phyloP scores from a whole-genome alignment of 2,113 vertebrate genomes.

The Petaurus breviceps region DNA sequence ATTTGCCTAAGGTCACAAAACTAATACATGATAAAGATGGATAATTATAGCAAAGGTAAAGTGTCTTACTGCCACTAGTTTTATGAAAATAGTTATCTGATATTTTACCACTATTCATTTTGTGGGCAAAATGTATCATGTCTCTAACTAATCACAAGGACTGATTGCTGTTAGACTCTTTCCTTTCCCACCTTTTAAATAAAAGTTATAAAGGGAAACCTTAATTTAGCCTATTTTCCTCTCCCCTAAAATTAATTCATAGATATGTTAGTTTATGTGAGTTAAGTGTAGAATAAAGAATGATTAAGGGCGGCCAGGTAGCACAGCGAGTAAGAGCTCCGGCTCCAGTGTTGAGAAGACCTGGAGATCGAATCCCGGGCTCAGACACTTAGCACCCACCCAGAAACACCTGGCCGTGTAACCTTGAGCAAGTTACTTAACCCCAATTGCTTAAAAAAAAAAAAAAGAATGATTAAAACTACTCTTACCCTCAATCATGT shows the following conservation, averaged over 20 bases:
- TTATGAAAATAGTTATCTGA: background rate
- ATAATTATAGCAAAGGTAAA: background rate
- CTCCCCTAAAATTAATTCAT: fast-evolving
- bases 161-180: background rate
- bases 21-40: no score
- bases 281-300: background rate
- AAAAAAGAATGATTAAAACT: background rate
- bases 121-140: background rate
- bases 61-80: background rate
- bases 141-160: background rate
- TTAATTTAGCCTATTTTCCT: background rate
- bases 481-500: background rate
- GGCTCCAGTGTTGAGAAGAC: no score
- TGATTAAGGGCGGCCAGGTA: no score
- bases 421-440: no score
- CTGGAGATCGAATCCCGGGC: no score
- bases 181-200: background rate
- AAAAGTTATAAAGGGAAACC: background rate
- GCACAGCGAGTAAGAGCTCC: no score
- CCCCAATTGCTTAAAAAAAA: no score
- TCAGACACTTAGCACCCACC: no score
- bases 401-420: no score
- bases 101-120: background rate
- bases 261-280: background rate
- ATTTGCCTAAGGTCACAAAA: background rate